Percentiles rank a stretch among this genome's conserved stretches.
Evolutionary conservation across 2,888 invertebrate species (phyloP).

Genomic region (Orthosia gothica): DNA sequence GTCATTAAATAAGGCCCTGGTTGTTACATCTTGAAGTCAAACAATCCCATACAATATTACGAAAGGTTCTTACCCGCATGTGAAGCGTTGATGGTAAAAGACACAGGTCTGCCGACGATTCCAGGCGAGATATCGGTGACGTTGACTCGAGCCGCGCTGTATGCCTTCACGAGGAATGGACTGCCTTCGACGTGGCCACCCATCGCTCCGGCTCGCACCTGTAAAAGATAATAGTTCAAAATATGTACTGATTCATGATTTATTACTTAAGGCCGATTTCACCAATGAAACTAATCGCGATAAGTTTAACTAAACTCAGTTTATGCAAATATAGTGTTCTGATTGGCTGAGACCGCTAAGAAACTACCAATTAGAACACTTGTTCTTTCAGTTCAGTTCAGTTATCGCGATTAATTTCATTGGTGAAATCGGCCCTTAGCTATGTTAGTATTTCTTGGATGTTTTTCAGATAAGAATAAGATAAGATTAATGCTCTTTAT

Average conservation of each 20-base stretch:
- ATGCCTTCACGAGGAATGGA: conserved; percentile 98
- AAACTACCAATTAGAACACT: no score
- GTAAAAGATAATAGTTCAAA: no score
- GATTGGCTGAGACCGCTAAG: no score
- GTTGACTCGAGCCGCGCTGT: conserved; percentile 98
- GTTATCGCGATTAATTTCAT: no score
- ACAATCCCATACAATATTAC: not conserved
- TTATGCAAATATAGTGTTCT: no score
- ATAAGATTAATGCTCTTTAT: conserved; percentile 6
- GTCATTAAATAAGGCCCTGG: no score
- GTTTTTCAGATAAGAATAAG: conserved; percentile 14
- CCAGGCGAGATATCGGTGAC: conserved; percentile 98
- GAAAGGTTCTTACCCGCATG: conserved; percentile 90
- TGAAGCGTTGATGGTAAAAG: conserved; percentile 97
- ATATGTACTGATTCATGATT: no score
- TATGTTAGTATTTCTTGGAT: not conserved
- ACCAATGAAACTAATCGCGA: no score
- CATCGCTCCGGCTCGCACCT: conserved; percentile 89
- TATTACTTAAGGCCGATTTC: no score
- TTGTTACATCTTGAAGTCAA: not conserved
- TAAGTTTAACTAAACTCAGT: no score
- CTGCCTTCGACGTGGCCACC: conserved; percentile 98
- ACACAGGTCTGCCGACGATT: conserved; percentile 97
- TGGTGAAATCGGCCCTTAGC: no score
- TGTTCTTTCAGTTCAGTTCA: no score